Base-by-base conservation (phyloP, 2,888 invertebrate genomes). In the Nomada fabriciana region DNA sequence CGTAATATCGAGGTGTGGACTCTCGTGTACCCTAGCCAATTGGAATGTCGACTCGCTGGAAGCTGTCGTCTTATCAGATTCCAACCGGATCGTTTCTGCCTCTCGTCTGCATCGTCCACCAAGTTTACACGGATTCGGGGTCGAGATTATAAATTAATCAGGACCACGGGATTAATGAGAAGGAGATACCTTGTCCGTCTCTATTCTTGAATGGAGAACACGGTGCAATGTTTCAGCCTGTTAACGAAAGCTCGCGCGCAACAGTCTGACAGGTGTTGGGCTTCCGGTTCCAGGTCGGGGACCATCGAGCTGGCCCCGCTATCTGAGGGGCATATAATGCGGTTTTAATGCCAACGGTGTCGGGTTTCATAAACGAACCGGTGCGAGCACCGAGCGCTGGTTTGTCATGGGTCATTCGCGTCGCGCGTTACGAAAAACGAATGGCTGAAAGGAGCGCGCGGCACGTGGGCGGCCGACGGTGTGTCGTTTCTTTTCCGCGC, bases 341-440 rank as follows among this genome's bases (percentile, higher is more conserved):
- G 85, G 83, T 83, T 86, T 85, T 88, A 86, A 88, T 83, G 84
- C 76, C 83, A 81, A 79, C 84, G 82, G 88, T 88, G 88, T 82
- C 75, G 78, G 73, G 76, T 87, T 85, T 84, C 80, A 80, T 76
- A 85, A 85, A 85, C 84, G 79, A 79, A 79, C 85, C 85, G 84
- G 82, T 79, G 69, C 65, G 65, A 63, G 61, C 47, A 18, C 47
- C 18, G 60, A n/a, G 50, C 71, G 78, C 52, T 36, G 59, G 70
- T 73, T 79, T 73, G 83, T 79, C 84, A 82, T 61, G 83, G 82
- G 78, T 83, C 83, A 82, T 76, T 82, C 84, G 82, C 80, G 77
- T 75, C 77, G 55, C 69, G 74, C 68, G 72, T 82, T 68, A 77
- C 79, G 72, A 76, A 77, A 72, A 77, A 59, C 79, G 67, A 69